A percentile compares a stretch with the other conserved stretches of the same genome.
These are phyloP conservation scores for Helicolenus hilgendorfi DNA, from an alignment of 2,797 vertebrate genomes.

Conservation along the genomic window DNA sequence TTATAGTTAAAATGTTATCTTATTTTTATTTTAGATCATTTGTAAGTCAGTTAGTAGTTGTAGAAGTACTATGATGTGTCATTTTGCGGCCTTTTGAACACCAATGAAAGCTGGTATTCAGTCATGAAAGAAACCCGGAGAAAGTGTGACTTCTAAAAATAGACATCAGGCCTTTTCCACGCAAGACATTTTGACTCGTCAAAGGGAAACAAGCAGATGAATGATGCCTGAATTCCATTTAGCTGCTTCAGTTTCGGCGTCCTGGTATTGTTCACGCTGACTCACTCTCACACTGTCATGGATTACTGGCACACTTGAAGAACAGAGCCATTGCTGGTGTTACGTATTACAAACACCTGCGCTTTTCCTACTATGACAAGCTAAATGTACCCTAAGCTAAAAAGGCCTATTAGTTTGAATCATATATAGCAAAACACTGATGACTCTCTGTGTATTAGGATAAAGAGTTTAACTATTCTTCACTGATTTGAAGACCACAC, in stretches of 20 bases:
- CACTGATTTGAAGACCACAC: conserved; percentile 41
- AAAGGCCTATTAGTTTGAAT: neutral
- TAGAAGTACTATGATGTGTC: neutral
- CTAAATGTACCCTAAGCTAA: neutral
- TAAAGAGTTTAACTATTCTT: conserved; percentile 8
- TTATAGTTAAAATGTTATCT: neutral
- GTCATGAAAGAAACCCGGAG: neutral
- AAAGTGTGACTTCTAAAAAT: neutral
- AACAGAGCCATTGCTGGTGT: neutral
- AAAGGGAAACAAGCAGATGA: neutral
- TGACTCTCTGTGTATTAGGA: neutral
- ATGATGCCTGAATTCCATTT: neutral
- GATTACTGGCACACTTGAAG: neutral
- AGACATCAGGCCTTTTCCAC: neutral
- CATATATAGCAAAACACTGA: neutral
- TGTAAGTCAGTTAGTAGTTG: neutral
- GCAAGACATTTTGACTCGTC: neutral
- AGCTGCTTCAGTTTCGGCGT: neutral
- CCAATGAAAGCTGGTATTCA: neutral
- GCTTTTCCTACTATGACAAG: neutral
- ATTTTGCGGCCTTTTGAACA: neutral
- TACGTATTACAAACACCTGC: neutral
- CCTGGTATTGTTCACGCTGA: neutral
- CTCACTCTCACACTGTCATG: neutral
- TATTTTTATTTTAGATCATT: neutral